Percentiles rank a stretch among this genome's conserved stretches.
Evolutionary conservation across 1,140 invertebrate genomes (phyloP).

Genomic region (Globodera rostochiensis): DNA sequence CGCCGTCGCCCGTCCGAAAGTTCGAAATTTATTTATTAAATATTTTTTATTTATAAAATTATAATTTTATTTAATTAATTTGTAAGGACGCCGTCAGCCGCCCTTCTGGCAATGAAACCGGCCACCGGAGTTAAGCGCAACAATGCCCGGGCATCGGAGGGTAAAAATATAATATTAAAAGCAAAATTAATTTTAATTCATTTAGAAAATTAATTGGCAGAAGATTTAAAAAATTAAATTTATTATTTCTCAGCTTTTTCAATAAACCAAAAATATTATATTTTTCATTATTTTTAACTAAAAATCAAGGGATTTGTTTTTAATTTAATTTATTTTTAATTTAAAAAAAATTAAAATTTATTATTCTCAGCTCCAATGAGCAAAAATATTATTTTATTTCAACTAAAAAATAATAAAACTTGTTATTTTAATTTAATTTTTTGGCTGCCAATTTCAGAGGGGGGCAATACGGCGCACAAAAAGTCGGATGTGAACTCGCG

Average conservation of each 20-base stretch:
- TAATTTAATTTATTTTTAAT: too few species aligned
- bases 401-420: too few species aligned
- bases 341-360: too few species aligned
- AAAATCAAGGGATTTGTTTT: too few species aligned
- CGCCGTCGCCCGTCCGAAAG: slow-evolving; percentile 51
- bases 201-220: too few species aligned
- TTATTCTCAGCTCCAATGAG: too few species aligned
- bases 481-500: slow-evolving; percentile 65
- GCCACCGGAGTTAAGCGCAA: slow-evolving; percentile 54
- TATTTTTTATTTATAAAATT: not conserved
- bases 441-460: slow-evolving; percentile 35
- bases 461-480: slow-evolving; percentile 65
- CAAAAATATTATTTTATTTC: too few species aligned
- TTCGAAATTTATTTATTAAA: not conserved
- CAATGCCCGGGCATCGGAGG: slow-evolving; percentile 58
- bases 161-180: slow-evolving; percentile 20
- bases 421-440: slow-evolving; percentile 13
- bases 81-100: slow-evolving; percentile 44
- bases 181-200: too few species aligned
- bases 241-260: too few species aligned
- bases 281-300: too few species aligned
- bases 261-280: too few species aligned
- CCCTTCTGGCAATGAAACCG: slow-evolving; percentile 57
- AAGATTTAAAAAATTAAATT: too few species aligned
- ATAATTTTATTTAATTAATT: not conserved